Evolutionary conservation across 2,113 vertebrate species (phyloP), one percentile per base, ranked within the genome.

Genomic region (Callithrix jacchus): DNA sequence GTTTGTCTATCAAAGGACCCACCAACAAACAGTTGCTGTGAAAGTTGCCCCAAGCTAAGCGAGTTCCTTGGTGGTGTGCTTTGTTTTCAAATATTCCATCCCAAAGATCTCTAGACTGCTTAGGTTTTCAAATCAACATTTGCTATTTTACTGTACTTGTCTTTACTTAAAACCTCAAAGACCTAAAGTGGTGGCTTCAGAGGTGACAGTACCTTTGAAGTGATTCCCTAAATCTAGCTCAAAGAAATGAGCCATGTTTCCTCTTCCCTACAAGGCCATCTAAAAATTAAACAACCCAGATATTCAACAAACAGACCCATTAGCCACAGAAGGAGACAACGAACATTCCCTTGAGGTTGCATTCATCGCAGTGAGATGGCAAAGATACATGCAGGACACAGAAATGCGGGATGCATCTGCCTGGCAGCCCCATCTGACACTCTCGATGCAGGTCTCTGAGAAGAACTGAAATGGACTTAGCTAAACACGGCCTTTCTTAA

Each of bases 401-500:
- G 70, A 66, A 45, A 45, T 3, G 27, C 32, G 32, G 2, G 20
- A 0, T 9, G 40, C 42, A 9, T 4, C 1, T 0, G 30, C 3
- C 14, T 2, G 0, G 77, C 35, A 18, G 21, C 68, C 61, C 11
- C 37, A 14, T 45, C 30, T 35, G 32, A 9, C 80, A 23, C 20
- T 77, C 84, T 68, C 17, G 70, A 4, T 11, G 2, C 1, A 0
- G 30, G 40, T 68, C 79, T 79, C 76, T 47, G 14, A 45, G 87
- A 37, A 71, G 27, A 58, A 54, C 25, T 6, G 4, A 40, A 58
- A 20, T 1, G 35, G 30, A 66, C 37, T 4, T 61, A 2, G 27
- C 74, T 42, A 32, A 52, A 35, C 2, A 9, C 0, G 1, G 6
- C 35, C 68, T 83, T 37, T 42, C 40, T 93, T 66, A 14, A 68